phyloP scores from a whole-genome alignment of 2,797 vertebrate species.

The Dendrocincla fuliginosa region DNA sequence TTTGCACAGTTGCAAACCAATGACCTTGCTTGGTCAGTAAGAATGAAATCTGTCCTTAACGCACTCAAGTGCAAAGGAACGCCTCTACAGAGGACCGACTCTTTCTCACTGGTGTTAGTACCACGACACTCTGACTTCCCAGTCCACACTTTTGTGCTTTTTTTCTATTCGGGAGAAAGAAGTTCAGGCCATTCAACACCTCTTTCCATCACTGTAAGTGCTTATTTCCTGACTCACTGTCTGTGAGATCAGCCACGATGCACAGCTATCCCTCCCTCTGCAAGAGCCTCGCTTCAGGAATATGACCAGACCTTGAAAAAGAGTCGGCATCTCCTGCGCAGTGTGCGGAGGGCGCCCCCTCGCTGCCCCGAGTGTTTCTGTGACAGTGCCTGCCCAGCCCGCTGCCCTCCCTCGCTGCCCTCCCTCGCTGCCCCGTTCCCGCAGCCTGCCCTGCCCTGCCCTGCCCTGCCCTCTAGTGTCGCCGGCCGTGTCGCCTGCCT shows the following conservation, averaged over 20 bases:
- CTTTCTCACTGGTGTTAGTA: background rate
- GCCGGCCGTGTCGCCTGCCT: rapidly evolving
- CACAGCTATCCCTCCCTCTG: background rate
- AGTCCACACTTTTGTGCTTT: background rate
- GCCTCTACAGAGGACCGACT: background rate
- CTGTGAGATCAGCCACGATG: background rate
- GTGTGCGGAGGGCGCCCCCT: background rate
- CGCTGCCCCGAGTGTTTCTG: rapidly evolving
- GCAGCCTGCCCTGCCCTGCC: conserved; percentile 5
- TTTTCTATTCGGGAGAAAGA: background rate
- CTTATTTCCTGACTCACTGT: background rate
- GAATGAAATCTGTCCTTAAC: background rate
- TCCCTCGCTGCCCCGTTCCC: background rate
- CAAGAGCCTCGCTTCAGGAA: background rate
- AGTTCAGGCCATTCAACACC: background rate
- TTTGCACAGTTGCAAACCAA: background rate
- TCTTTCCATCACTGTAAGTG: background rate
- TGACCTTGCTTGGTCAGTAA: background rate
- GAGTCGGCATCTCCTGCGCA: rapidly evolving
- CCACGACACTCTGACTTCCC: background rate
- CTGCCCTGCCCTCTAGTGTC: conserved; percentile 6
- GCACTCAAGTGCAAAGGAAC: background rate
- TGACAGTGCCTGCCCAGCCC: rapidly evolving
- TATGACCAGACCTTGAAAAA: background rate
- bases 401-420: background rate